Evolutionary conservation across 2,888 invertebrate species (phyloP).

Genomic region (Carabus problematicus): DNA sequence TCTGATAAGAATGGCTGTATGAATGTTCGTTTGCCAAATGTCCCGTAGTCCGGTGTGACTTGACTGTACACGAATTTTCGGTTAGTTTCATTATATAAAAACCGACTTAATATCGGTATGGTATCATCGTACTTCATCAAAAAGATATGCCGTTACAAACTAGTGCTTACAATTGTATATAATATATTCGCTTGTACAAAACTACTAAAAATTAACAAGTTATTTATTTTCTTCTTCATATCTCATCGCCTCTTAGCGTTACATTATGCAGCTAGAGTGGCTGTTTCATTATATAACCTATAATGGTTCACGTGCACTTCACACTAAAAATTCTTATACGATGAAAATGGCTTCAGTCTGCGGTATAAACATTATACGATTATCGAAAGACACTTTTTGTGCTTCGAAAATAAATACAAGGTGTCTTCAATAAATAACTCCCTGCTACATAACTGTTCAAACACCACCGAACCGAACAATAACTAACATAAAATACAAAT

Average conservation of each 20-base stretch:
- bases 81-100: slow-evolving; percentile 36
- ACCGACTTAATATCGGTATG: slow-evolving; percentile 33
- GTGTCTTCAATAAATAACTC: slow-evolving; percentile 28
- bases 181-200: slow-evolving; percentile 41
- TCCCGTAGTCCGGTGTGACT: too few species aligned
- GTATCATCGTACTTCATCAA: slow-evolving; percentile 37
- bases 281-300: slow-evolving; percentile 34
- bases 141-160: slow-evolving; percentile 41
- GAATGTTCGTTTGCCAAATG: too few species aligned
- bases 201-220: slow-evolving; percentile 42
- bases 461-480: slow-evolving; percentile 16
- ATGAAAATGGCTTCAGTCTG: slow-evolving; percentile 41
- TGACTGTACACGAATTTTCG: slow-evolving; percentile 31
- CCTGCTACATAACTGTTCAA: slow-evolving; percentile 14
- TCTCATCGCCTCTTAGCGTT: slow-evolving; percentile 37
- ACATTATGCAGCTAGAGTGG: slow-evolving; percentile 35
- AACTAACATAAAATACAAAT: neutral
- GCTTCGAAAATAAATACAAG: slow-evolving; percentile 41
- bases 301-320: slow-evolving; percentile 37
- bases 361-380: slow-evolving; percentile 40
- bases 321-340: slow-evolving; percentile 37
- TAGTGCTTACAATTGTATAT: slow-evolving; percentile 42
- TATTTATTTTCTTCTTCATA: slow-evolving; percentile 16
- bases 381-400: slow-evolving; percentile 42
- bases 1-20: too few species aligned